Percentiles rank a stretch among this genome's conserved stretches.
phyloP scores from a whole-genome alignment of 2,113 vertebrate genomes.

The Ibidorhyncha struthersii region DNA sequence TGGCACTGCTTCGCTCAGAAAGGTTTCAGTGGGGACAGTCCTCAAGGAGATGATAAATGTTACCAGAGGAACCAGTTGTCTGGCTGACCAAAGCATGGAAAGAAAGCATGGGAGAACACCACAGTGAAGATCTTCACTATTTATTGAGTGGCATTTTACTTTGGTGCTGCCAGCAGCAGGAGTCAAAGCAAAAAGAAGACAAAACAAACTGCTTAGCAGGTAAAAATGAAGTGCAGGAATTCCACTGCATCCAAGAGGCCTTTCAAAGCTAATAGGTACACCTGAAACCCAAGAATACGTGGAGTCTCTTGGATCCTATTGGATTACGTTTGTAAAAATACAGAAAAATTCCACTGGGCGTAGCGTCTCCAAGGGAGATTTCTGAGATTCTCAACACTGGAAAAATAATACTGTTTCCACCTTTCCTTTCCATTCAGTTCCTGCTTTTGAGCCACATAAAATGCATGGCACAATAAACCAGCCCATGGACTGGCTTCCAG shows the following conservation, averaged over 20 bases:
- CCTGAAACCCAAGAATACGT: not conserved
- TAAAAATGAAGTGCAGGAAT: not conserved
- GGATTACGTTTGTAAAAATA: not conserved
- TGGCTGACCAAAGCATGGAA: not conserved
- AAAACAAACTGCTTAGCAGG: not conserved
- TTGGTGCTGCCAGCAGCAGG: not conserved
- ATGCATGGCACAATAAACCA: not conserved
- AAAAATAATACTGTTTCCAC: not conserved
- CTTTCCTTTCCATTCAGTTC: not conserved
- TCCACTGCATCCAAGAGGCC: not conserved
- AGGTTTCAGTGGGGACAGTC: not conserved
- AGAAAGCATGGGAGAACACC: not conserved
- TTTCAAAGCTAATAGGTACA: not conserved
- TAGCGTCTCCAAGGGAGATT: not conserved
- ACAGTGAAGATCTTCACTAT: not conserved
- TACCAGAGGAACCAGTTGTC: not conserved
- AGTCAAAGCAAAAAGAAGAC: not conserved
- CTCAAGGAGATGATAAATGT: not conserved
- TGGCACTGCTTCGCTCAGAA: not conserved
- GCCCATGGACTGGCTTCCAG: not conserved
- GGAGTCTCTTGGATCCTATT: not conserved
- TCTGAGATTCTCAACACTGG: not conserved
- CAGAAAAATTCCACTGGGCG: not conserved
- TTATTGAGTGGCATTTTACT: not conserved
- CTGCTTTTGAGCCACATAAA: not conserved